Conservation (phyloP, 2,888 invertebrate species). For the Cephus rjabovi region DNA sequence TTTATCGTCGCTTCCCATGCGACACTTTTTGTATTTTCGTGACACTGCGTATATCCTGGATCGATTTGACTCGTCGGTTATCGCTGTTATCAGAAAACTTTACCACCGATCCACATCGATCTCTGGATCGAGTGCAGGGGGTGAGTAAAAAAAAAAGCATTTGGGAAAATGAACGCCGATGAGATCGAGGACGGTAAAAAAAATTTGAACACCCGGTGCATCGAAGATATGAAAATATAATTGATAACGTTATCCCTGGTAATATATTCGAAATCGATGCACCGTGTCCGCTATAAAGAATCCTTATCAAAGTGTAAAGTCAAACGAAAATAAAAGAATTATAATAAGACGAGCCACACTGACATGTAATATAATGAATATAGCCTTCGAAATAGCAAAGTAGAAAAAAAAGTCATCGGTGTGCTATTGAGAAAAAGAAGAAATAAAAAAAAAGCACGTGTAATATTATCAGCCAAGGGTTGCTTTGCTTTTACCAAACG, state of each 20-base stretch:
- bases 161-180: neutral
- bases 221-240: neutral
- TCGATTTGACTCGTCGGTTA: neutral
- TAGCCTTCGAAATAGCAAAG: neutral
- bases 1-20: too few species aligned
- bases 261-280: neutral
- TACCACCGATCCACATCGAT: neutral
- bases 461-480: slow-evolving; percentile 11
- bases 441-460: neutral
- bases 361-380: neutral
- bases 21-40: neutral
- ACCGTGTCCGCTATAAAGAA: neutral
- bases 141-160: neutral
- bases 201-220: neutral
- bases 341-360: neutral
- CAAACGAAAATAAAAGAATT: neutral
- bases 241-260: neutral
- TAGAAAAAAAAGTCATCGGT: slow-evolving; percentile 1
- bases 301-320: neutral
- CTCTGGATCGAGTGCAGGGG: too few species aligned
- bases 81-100: neutral
- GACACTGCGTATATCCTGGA: neutral
- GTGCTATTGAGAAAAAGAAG: slow-evolving; percentile 2
- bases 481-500: slow-evolving; percentile 24
- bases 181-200: neutral